phyloP scores from a whole-genome alignment of 2,797 vertebrate genomes.

The Arctocebus calabarensis region DNA sequence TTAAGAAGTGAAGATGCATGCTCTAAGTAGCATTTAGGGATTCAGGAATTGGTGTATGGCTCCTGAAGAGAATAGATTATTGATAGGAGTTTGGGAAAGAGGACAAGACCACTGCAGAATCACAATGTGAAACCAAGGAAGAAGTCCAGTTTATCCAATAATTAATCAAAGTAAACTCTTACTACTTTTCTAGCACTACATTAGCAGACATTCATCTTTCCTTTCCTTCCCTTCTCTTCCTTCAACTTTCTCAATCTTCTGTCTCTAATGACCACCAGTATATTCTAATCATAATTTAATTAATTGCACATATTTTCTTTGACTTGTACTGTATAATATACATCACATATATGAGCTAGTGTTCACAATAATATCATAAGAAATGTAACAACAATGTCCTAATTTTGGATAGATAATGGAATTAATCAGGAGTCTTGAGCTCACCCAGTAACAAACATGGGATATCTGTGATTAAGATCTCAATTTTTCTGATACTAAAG shows the following conservation, averaged over 20 bases:
- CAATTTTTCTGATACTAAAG: slow-evolving; percentile 35
- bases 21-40: background rate
- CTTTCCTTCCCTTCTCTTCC: background rate
- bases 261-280: background rate
- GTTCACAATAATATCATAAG: background rate
- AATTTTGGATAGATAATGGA: slow-evolving; percentile 37
- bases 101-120: background rate
- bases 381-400: slow-evolving; percentile 19
- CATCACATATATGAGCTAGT: background rate
- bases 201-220: background rate
- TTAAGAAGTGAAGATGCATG: background rate
- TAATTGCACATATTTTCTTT: background rate
- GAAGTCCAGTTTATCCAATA: background rate
- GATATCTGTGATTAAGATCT: slow-evolving; percentile 42
- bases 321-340: background rate
- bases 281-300: background rate
- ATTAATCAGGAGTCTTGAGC: slow-evolving; percentile 5
- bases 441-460: background rate
- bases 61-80: background rate
- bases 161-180: background rate
- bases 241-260: background rate
- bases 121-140: background rate
- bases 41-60: background rate
- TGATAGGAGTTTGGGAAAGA: background rate
- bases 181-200: background rate